Conservation (phyloP, 2,113 vertebrate species). For the Centropristis striata region DNA sequence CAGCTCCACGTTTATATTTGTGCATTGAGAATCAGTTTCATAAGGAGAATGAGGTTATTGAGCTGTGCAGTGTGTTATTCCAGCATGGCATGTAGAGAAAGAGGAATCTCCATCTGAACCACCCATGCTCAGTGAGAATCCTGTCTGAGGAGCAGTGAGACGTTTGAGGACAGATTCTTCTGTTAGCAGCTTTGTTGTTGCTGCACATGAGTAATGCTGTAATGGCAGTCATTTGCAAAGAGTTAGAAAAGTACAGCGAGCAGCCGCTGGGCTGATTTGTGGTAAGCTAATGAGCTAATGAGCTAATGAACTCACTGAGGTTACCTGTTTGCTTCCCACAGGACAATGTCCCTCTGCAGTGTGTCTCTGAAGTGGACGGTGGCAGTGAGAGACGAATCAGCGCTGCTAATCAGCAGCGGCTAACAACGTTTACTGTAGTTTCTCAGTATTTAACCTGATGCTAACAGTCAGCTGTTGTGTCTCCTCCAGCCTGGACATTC, state of each 20-base stretch:
- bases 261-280: conserved; percentile 50
- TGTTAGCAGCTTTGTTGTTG: conserved; percentile 30
- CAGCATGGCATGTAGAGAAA: not conserved
- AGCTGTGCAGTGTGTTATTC: not conserved
- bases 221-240: conserved; percentile 69
- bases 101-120: too few species aligned
- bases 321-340: conserved; percentile 66
- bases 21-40: conserved; percentile 17
- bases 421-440: conserved; percentile 55
- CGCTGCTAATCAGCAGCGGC: conserved; percentile 26
- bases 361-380: too few species aligned
- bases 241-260: conserved; percentile 63
- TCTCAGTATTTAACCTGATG: conserved; percentile 49
- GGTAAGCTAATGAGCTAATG: conserved; percentile 67
- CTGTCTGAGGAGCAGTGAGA: not conserved
- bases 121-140: too few species aligned
- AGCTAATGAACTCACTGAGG: conserved; percentile 75
- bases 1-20: conserved; percentile 11
- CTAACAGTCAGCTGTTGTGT: conserved; percentile 41
- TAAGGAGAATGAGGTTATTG: not conserved
- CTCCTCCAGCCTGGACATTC: conserved; percentile 34
- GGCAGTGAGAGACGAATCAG: too few species aligned
- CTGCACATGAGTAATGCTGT: conserved; percentile 38
- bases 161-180: too few species aligned
- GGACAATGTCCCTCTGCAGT: conserved; percentile 51